A percentile compares a stretch with the other conserved stretches of the same genome.
Conservation (phyloP, 1,140 invertebrate species). For the Popillia japonica region DNA sequence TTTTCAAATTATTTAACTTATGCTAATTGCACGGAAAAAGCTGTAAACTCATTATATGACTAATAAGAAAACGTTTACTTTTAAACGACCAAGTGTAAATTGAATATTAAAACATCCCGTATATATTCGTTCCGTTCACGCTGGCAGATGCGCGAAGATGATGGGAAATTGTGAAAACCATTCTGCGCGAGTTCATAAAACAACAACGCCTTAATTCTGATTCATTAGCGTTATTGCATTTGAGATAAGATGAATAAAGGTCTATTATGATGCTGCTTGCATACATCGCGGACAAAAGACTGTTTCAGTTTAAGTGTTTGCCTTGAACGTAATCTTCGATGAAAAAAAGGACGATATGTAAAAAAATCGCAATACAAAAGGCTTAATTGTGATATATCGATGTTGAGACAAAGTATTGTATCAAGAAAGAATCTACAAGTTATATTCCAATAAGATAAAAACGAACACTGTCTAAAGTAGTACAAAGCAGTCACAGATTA, state of each 20-base stretch:
- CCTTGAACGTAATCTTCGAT: neutral
- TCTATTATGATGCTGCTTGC: neutral
- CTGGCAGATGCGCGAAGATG: neutral
- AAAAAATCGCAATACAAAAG: neutral
- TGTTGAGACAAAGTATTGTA: neutral
- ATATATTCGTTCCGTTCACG: neutral
- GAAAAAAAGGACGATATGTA: neutral
- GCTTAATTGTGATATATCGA: slow-evolving; percentile 4
- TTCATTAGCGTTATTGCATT: neutral
- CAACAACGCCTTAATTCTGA: neutral
- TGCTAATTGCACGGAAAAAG: neutral
- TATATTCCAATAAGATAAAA: neutral
- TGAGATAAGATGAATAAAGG: neutral
- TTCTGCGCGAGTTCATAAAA: neutral
- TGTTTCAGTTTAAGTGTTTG: neutral
- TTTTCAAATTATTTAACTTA: neutral
- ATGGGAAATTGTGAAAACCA: neutral
- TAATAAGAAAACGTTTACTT: slow-evolving; percentile 6
- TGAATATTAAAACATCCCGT: neutral
- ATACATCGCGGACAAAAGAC: neutral
- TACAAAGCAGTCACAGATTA: neutral
- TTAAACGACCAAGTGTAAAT: slow-evolving; percentile 6
- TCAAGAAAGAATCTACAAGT: neutral
- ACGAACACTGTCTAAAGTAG: neutral
- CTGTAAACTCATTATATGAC: neutral